Evolutionary conservation across 2,797 vertebrate genomes (phyloP).

Genomic region (Dendrocincla tyrannina): DNA sequence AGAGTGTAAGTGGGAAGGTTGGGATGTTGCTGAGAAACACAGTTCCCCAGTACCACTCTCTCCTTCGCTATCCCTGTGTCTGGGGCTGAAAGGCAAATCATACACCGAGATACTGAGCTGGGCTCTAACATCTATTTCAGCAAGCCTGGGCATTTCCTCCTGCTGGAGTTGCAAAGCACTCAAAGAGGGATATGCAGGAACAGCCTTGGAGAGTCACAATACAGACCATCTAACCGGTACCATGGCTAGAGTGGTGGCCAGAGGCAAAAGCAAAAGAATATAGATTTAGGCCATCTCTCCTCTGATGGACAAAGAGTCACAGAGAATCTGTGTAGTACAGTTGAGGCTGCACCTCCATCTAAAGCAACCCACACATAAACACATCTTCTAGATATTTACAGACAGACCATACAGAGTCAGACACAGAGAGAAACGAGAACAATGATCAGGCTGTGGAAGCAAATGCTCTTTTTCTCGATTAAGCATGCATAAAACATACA

Average conservation of each 20-base stretch:
- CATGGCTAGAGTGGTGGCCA: background rate
- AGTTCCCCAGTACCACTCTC: slow-evolving; percentile 1
- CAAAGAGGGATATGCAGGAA: background rate
- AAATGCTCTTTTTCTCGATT: background rate
- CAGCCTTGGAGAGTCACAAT: background rate
- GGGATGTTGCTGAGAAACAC: slow-evolving; percentile 59
- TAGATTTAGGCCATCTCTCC: background rate
- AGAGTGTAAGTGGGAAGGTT: slow-evolving; percentile 54
- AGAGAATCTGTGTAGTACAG: background rate
- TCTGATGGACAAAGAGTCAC: background rate
- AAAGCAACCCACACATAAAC: background rate
- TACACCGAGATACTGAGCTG: background rate
- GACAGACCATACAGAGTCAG: background rate
- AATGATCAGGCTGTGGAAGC: background rate
- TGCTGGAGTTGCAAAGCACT: background rate
- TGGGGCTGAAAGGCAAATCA: background rate
- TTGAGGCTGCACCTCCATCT: background rate
- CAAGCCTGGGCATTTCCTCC: background rate
- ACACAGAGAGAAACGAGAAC: background rate
- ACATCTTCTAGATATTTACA: background rate
- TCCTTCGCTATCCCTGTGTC: background rate
- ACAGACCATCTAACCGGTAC: background rate
- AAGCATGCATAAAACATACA: background rate
- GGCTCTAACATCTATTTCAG: background rate
- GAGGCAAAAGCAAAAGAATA: background rate